phyloP scores from a whole-genome alignment of 1,140 invertebrate genomes.

The Ostrea edulis region DNA sequence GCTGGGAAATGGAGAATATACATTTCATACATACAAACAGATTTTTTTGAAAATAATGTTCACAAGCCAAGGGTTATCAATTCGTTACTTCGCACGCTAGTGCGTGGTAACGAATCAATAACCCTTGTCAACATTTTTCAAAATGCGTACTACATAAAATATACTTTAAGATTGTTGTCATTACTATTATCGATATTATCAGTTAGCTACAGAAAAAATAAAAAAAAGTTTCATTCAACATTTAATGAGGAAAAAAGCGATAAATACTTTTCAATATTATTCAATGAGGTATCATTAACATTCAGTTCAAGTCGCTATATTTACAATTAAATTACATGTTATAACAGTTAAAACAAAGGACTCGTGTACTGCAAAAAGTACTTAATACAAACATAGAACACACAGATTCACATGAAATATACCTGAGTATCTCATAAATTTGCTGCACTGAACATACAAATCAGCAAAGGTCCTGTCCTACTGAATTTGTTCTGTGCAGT shows the following conservation, averaged over 20 bases:
- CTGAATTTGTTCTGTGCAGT: not conserved
- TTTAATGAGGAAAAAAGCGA: not conserved
- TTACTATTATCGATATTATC: too few species aligned
- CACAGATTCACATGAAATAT: not conserved
- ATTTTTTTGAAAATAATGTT: too few species aligned
- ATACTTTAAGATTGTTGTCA: too few species aligned
- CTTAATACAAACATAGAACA: not conserved
- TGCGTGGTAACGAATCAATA: too few species aligned
- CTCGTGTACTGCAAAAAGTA: not conserved
- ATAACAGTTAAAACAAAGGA: not conserved
- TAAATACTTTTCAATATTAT: not conserved
- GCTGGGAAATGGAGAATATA: too few species aligned
- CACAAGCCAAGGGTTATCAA: too few species aligned
- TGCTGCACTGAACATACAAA: not conserved
- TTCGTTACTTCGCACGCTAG: too few species aligned
- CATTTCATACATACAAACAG: too few species aligned
- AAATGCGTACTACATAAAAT: too few species aligned
- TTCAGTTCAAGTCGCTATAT: not conserved
- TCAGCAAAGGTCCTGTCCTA: not conserved
- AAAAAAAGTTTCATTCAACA: not conserved
- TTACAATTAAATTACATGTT: conserved; percentile 18
- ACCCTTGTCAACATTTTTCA: too few species aligned
- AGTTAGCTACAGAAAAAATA: not conserved
- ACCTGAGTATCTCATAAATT: conserved; percentile 25
- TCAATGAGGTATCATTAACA: conserved; percentile 24